Evolutionary conservation across 1,140 invertebrate species (phyloP).

Genomic region (Drosophila malerkotliana): DNA sequence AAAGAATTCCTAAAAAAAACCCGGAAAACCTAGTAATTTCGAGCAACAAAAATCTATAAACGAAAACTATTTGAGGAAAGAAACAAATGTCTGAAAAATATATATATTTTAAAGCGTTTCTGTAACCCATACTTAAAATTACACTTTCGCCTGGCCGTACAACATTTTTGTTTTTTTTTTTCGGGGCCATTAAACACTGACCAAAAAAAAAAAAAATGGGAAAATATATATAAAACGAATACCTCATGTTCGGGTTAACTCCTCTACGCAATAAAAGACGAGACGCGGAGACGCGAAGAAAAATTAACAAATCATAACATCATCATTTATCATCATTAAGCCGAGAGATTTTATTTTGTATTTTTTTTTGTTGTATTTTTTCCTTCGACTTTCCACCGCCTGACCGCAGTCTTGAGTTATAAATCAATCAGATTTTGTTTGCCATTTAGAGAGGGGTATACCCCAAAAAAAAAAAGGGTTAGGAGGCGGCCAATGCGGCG

Average conservation of each 20-base stretch:
- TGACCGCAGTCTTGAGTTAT: constrained; percentile 66
- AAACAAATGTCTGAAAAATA: constrained; percentile 2
- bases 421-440: constrained; percentile 79
- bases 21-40: background rate
- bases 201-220: constrained; percentile 21
- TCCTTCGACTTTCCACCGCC: constrained; percentile 22
- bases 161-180: background rate
- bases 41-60: constrained; percentile 10
- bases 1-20: no score
- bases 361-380: constrained; percentile 24
- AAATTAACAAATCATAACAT: constrained; percentile 82
- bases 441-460: constrained; percentile 53
- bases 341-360: constrained; percentile 49
- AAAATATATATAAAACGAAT: constrained; percentile 17
- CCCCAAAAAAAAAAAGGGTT: constrained; percentile 16
- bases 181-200: constrained; percentile 56
- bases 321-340: constrained; percentile 82
- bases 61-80: background rate
- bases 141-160: constrained; percentile 57
- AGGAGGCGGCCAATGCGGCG: constrained; percentile 52
- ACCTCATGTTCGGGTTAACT: constrained; percentile 47
- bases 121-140: constrained; percentile 67
- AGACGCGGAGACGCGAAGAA: constrained; percentile 53
- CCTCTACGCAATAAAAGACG: constrained; percentile 63
- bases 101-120: constrained; percentile 14